Evolutionary conservation across 1,140 invertebrate species (phyloP), one percentile per base, ranked within the genome.

Genomic region (Oryctes rhinoceros): DNA sequence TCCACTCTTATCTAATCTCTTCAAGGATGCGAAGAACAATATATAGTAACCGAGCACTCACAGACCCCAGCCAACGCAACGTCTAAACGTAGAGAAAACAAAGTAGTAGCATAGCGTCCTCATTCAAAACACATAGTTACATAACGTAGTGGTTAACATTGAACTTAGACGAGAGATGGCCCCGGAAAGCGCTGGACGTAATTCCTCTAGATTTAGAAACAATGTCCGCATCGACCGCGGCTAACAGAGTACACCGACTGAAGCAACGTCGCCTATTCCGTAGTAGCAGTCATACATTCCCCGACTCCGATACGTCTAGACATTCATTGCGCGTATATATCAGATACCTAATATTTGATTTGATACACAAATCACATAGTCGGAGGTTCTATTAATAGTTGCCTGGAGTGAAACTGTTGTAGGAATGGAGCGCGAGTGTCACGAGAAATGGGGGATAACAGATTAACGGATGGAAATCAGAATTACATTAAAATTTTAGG

Each of bases 171-270:
- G 24, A 37, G 65, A 30, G 65, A 30, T 37, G 10, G 4, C 20
- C 65, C 3, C 53, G 53, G 15, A 4, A 59, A 59, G n/a, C 18
- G 15, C 20, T 30, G 35, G 20, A 71, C 65, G 65, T 71, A 71
- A 35, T 71, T 71, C 65, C 65, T 37, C 35, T 71, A 71, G 35
- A 71, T 71, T 71, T 71, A 71, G 65, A 71, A 71, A 24, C 37
- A 71, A 71, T 71, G 65, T 71, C 5, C 65, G 15, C 65, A 37
- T 71, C 65, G 15, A 71, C 35, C 65, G 65, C 65, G 11, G 20
- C 6, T 24, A 30, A 71, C 65, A 71, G 65, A 24, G 20, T 30
- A 71, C 30, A 71, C 24, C 65, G 35, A 71, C 35, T 35, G 65
- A 20, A 71, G 2, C 35, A 37, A 24, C 13, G 13, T 15, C 35